phyloP scores from a whole-genome alignment of 1,140 invertebrate genomes.

The Piezodorus guildinii region DNA sequence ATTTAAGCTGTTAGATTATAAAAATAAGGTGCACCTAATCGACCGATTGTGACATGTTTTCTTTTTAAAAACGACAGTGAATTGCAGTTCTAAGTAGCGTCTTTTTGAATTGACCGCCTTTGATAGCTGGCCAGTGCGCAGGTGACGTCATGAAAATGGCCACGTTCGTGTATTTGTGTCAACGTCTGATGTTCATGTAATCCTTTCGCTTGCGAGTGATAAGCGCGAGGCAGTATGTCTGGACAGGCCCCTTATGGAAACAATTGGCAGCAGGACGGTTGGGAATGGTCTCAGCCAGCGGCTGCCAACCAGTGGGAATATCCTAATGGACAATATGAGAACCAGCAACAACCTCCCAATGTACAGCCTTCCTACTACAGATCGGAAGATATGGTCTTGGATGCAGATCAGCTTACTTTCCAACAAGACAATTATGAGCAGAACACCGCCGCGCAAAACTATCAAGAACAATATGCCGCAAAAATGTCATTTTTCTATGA shows the following conservation, averaged over 20 bases:
- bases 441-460: not conserved
- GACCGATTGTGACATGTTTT: too few species aligned
- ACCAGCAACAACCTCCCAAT: slow-evolving; percentile 19
- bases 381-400: slow-evolving; percentile 23
- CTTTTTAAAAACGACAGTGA: too few species aligned
- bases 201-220: too few species aligned
- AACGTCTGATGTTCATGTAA: too few species aligned
- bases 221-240: not conserved
- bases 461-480: not conserved
- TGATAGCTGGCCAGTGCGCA: too few species aligned
- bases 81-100: too few species aligned
- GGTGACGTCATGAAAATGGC: too few species aligned
- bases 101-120: too few species aligned
- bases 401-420: slow-evolving; percentile 26
- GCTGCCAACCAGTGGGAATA: not conserved
- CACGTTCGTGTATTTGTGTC: too few species aligned
- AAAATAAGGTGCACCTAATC: too few species aligned
- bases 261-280: slow-evolving; percentile 12
- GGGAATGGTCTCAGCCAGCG: not conserved
- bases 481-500: slow-evolving; percentile 26
- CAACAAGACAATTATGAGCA: slow-evolving; percentile 22
- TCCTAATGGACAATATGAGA: not conserved
- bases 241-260: slow-evolving; percentile 1
- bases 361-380: not conserved
- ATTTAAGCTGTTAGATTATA: too few species aligned